Evolutionary conservation across 2,797 vertebrate genomes (phyloP), one percentile per base, ranked within the genome.

Genomic region (Rhinophrynus dorsalis): DNA sequence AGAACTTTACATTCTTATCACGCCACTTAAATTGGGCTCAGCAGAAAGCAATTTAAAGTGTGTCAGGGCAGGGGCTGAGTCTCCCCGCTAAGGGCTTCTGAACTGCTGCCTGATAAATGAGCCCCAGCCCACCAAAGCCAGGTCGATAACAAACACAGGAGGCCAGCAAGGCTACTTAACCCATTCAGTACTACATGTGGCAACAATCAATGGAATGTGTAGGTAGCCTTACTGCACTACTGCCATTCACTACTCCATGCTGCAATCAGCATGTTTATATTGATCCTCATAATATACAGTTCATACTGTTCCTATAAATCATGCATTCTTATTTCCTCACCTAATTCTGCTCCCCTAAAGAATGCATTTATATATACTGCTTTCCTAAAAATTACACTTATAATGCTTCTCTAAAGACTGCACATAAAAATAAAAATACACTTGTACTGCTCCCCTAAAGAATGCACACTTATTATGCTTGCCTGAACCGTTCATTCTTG

Each of bases 41-140:
- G 67, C 77, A 74, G 70, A 77, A 75, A 79, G 70, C 75, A 74
- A 77, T 79, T 79, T 75, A 75, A 79, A 79, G 69, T 74, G 77
- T 67, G 67, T 75, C 74, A 68, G 75, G 75, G 75, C 69, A 71
- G 74, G 75, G 75, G 48, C 75, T 72, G 61, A 61, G 71, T 57
- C 74, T 64, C 48, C 40, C 72, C 57, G 58, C 75, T 73, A 74
- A 79, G 73, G 74, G 75, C 42, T 59, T 59, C 69, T 64, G 67
- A 73, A 71, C 74, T 26, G 54, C 63, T 45, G 74, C 55, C 72
- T 77, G 74, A 76, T 76, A 76, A 79, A 79, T 68, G 75, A 77
- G 73, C 74, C 64, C 61, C 47, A 67, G 57, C 33, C 68, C 60
- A 64, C 60, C 56, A 69, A 23, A 24, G 74, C 45, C 45, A 65